phyloP scores from a whole-genome alignment of 1,140 invertebrate genomes.

The Pseudachorutes palmiensis region DNA sequence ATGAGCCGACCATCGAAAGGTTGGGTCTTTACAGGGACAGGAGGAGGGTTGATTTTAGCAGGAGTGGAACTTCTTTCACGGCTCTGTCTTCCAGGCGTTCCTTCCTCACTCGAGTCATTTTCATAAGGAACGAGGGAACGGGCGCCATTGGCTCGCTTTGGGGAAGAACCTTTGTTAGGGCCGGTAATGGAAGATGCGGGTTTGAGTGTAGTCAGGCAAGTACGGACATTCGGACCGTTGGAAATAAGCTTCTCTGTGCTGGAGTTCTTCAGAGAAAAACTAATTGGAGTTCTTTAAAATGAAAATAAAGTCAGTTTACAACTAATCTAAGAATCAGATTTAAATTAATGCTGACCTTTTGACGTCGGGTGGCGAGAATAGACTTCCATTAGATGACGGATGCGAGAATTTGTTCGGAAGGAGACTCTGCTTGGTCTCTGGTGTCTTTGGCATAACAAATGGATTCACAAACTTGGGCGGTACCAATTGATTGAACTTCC shows the following conservation, averaged over 20 bases:
- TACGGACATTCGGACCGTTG: background rate
- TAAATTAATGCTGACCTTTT: background rate
- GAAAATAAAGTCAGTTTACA: background rate
- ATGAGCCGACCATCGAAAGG: background rate
- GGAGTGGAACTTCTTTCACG: conserved; percentile 6
- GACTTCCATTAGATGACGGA: background rate
- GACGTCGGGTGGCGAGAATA: too few species aligned
- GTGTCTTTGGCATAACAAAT: background rate
- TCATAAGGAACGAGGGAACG: conserved; percentile 10
- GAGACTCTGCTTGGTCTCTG: background rate
- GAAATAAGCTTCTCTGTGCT: background rate
- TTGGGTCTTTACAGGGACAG: background rate
- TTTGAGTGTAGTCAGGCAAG: background rate
- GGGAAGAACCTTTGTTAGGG: background rate
- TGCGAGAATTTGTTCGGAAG: background rate
- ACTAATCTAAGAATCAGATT: background rate
- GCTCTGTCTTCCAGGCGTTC: background rate
- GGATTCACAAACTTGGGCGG: background rate
- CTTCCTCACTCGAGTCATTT: background rate
- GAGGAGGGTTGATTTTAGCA: background rate
- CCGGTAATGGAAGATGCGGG: background rate
- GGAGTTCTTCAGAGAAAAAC: background rate
- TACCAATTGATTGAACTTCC: background rate
- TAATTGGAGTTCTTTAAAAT: background rate
- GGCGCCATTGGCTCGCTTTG: background rate